Conservation (phyloP, 2,113 vertebrate genomes). For the Peucedramus taeniatus region DNA sequence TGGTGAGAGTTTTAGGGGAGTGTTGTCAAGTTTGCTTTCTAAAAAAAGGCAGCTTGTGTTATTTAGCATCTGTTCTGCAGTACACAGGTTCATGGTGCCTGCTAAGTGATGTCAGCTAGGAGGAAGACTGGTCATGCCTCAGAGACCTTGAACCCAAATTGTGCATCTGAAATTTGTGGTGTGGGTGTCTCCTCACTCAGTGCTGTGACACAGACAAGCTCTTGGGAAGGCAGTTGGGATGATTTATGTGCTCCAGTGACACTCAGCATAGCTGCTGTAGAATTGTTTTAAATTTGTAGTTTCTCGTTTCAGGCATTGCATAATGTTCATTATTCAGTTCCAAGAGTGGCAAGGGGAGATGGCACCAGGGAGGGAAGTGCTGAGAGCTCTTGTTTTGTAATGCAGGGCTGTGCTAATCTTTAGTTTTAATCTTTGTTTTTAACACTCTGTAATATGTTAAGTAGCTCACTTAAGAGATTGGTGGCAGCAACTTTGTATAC, state of each 20-base stretch:
- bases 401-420: neutral
- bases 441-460: neutral
- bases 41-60: neutral
- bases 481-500: neutral
- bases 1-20: neutral
- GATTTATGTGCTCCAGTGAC: neutral
- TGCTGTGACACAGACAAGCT: neutral
- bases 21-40: too few relatives aligned
- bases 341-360: neutral
- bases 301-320: neutral
- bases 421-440: neutral
- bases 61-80: neutral
- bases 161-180: neutral
- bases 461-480: neutral
- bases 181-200: neutral
- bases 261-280: neutral
- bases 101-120: neutral
- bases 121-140: neutral
- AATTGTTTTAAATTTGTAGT: neutral
- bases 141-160: neutral
- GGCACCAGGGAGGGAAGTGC: neutral
- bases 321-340: neutral
- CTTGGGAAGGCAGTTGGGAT: neutral
- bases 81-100: neutral
- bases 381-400: neutral